Base-by-base conservation (phyloP, 2,888 invertebrate species). In the Miltochrista miniata region DNA sequence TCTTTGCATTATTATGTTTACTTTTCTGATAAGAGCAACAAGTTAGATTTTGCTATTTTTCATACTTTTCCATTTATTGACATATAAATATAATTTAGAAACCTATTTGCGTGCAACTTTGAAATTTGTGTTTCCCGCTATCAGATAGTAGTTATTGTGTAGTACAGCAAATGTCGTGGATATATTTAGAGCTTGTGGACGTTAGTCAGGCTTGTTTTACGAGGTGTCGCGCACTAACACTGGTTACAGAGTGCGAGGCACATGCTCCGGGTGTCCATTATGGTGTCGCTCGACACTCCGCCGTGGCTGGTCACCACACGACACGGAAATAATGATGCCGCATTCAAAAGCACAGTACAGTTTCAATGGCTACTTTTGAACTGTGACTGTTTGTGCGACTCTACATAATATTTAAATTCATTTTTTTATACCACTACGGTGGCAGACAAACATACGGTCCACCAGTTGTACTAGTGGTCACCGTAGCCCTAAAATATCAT, bases 141-240 rank as follows among this genome's bases (percentile, higher is more conserved):
- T 8, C 10, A 37, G 18, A 38, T 12, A 9, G 12, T 29, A 10
- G n/a, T n/a, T 30, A 7, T 31, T 7, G 5, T 2, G 2, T 24
- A 24, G 18, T 24, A 24, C 24, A 13, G 14, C 1, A 46, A 14
- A 12, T 47, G 38, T 53, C 45, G 48, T 45, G 42, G 24, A 29
- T 42, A 41, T 43, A 31, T 8, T 24, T 9, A 13, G 1, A 1
- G 11, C 35, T 35, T 45, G 37, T 7, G 11, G 33, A 47, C 44
- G 36, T 47, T 45, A 51, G 38, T 37, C 31, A 51, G 47, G 29
- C 43, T 51, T 43, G 51, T 51, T 47, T 46, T 47, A 51, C 46
- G 47, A 47, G 51, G 46, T 47, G 51, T 51, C 47, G 37, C 30
- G n/a, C 8, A 4, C 33, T 30, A 40, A 51, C 51, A 51, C 46